Evolutionary conservation across 2,888 invertebrate genomes (phyloP).

Genomic region (Germaria angustata): DNA sequence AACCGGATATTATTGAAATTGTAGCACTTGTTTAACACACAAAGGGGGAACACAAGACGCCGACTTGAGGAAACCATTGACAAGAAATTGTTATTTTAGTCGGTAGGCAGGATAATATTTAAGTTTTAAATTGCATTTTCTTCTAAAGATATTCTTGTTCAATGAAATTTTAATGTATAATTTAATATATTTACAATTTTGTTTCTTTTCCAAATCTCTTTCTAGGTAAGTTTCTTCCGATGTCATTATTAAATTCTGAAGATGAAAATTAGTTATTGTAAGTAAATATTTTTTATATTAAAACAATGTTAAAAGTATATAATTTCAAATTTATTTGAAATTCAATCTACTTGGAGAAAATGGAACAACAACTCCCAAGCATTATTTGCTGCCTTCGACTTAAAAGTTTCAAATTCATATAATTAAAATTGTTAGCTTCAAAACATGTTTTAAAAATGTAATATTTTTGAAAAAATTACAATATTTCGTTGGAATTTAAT

Average conservation of each 20-base stretch:
- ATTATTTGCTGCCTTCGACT: too few species aligned
- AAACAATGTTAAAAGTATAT: too few species aligned
- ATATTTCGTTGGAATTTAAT: too few species aligned
- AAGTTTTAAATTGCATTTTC: constrained; percentile 49
- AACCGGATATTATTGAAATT: constrained; percentile 69
- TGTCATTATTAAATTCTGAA: neutral
- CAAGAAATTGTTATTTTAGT: constrained; percentile 37
- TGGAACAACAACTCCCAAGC: too few species aligned
- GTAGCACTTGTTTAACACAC: constrained; percentile 64
- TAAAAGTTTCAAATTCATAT: too few species aligned
- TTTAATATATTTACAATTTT: constrained; percentile 53
- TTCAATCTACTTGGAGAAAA: too few species aligned
- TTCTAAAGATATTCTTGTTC: neutral
- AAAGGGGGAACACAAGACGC: constrained; percentile 21
- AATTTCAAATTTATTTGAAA: too few species aligned
- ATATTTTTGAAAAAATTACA: too few species aligned
- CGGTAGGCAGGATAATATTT: constrained; percentile 51
- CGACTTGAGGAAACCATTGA: constrained; percentile 13
- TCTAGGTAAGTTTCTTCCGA: constrained; percentile 74
- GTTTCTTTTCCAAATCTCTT: constrained; percentile 66
- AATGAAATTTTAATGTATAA: constrained; percentile 32
- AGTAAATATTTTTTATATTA: neutral
- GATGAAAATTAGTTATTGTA: neutral
- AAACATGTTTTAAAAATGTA: too few species aligned
- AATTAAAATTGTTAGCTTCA: too few species aligned